These are phyloP conservation scores for Eupelmus urozonus DNA, from an alignment of 2,888 invertebrate genomes.

Conservation along the genomic window DNA sequence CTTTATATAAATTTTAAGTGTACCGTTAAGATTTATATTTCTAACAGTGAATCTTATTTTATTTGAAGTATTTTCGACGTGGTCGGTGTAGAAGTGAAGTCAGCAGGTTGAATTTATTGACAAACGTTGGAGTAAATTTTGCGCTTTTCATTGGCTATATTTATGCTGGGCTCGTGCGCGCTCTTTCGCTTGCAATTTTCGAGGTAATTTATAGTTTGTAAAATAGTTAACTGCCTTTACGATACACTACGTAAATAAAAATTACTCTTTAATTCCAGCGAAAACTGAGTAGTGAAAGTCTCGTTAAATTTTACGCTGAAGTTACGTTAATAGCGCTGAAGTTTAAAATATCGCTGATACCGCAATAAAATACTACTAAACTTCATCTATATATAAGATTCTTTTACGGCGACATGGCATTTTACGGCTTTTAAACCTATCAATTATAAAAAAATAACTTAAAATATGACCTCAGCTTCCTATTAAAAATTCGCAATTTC, in stretches of 20 bases:
- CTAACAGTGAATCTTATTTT: too few relatives aligned
- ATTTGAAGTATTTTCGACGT: too few relatives aligned
- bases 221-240: background rate
- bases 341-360: background rate
- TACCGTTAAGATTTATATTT: too few relatives aligned
- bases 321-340: background rate
- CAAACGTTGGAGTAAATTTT: too few relatives aligned
- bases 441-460: constrained; percentile 5
- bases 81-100: too few relatives aligned
- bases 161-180: too few relatives aligned
- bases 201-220: background rate
- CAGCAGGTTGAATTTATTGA: too few relatives aligned
- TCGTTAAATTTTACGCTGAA: constrained; percentile 4
- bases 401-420: too few relatives aligned
- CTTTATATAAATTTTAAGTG: too few relatives aligned
- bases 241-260: background rate
- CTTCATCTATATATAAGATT: background rate
- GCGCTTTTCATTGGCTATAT: too few relatives aligned
- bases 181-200: background rate
- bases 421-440: constrained; percentile 22
- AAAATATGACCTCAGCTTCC: background rate
- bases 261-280: too few relatives aligned
- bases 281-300: background rate
- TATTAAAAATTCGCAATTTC: background rate
- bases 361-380: constrained; percentile 23